Conservation (phyloP, 2,888 invertebrate genomes). For the Acronicta aceris region DNA sequence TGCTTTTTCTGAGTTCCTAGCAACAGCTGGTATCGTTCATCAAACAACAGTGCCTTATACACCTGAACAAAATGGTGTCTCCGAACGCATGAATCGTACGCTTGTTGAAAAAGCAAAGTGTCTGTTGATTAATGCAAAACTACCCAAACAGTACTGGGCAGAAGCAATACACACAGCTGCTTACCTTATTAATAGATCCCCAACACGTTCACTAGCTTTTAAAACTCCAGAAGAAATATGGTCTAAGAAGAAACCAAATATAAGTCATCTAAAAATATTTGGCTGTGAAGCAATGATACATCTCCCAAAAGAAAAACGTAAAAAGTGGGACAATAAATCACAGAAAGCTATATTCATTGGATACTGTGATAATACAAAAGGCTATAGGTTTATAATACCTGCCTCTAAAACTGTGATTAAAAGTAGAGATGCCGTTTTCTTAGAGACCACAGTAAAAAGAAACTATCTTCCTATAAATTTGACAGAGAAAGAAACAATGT, state of each 20-base stretch:
- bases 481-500: background rate
- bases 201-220: background rate
- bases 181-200: slow-evolving; percentile 5
- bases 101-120: slow-evolving; percentile 11
- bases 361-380: slow-evolving; percentile 19
- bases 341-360: slow-evolving; percentile 15
- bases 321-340: slow-evolving; percentile 20
- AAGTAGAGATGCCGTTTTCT: slow-evolving; percentile 9
- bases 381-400: slow-evolving; percentile 14
- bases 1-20: slow-evolving; percentile 7
- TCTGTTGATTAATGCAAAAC: slow-evolving; percentile 8
- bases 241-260: slow-evolving; percentile 11
- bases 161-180: slow-evolving; percentile 17
- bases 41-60: slow-evolving; percentile 4
- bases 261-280: slow-evolving; percentile 11
- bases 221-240: slow-evolving; percentile 13
- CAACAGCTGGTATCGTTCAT: slow-evolving; percentile 7
- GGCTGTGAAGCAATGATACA: slow-evolving; percentile 16
- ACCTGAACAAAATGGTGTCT: slow-evolving; percentile 4
- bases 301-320: slow-evolving; percentile 10
- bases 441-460: slow-evolving; percentile 8
- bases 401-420: background rate
- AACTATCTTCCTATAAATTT: background rate
- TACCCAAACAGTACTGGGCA: slow-evolving; percentile 9
- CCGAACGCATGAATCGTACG: slow-evolving; percentile 15